These are phyloP conservation scores for Tinamus major DNA, from an alignment of 2,797 vertebrate genomes.

Conservation along the genomic window DNA sequence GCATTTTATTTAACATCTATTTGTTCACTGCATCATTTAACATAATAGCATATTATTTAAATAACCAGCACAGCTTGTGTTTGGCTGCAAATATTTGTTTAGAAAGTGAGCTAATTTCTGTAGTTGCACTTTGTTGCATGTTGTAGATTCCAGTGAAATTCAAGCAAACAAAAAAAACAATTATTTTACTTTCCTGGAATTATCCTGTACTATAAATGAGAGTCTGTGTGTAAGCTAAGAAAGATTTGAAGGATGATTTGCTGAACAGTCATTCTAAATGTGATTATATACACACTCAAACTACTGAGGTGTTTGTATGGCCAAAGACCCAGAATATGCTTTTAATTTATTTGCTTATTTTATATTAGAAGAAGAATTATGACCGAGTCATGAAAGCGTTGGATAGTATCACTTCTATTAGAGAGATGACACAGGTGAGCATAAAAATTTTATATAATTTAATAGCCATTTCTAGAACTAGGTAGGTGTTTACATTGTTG, in stretches of 20 bases:
- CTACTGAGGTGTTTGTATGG: background rate
- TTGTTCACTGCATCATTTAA: background rate
- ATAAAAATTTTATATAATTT: background rate
- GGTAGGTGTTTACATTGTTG: background rate
- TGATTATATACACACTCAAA: background rate
- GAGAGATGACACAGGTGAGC: slow-evolving; percentile 92
- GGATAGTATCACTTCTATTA: slow-evolving; percentile 91
- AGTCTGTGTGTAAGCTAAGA: accelerated
- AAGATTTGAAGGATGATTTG: background rate
- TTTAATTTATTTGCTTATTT: slow-evolving; percentile 17
- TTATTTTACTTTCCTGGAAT: background rate
- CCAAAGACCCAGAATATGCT: background rate
- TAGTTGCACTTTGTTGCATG: background rate
- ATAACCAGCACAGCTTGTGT: background rate
- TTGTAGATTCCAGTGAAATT: background rate
- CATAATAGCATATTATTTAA: background rate
- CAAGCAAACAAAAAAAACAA: background rate
- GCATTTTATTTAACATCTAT: background rate
- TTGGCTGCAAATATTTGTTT: background rate
- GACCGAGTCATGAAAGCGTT: slow-evolving; percentile 90
- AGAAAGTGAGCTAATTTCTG: background rate
- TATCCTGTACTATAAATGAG: background rate
- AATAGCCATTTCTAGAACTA: background rate
- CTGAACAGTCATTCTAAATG: background rate
- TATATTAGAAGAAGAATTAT: slow-evolving; percentile 89